Evolutionary conservation across 2,888 invertebrate species (phyloP).

Genomic region (Hyppa rectilinea): DNA sequence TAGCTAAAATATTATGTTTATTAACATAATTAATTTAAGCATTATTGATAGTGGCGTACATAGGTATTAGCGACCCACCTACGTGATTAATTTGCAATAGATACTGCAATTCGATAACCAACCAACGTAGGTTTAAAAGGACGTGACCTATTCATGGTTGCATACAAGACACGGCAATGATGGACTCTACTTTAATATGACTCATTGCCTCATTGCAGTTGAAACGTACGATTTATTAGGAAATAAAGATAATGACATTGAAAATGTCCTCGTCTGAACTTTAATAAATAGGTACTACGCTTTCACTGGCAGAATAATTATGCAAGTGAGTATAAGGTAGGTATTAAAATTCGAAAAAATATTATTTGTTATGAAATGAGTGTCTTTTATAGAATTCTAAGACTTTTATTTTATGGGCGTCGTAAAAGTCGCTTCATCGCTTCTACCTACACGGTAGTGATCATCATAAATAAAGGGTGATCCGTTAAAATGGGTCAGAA

Average conservation of each 20-base stretch:
- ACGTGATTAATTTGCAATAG: constrained; percentile 21
- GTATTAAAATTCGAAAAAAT: too few species aligned
- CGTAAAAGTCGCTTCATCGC: background rate
- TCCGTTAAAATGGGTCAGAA: background rate
- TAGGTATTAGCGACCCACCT: background rate
- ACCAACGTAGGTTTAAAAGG: background rate
- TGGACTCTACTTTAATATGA: too few species aligned
- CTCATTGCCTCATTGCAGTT: constrained; percentile 21
- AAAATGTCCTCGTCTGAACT: constrained; percentile 33
- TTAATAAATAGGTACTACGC: constrained; percentile 5
- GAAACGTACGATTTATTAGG: constrained; percentile 23
- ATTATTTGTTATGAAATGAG: too few species aligned
- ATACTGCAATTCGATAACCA: constrained; percentile 6
- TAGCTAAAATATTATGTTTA: background rate
- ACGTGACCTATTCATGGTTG: constrained; percentile 27
- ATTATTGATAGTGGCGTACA: background rate
- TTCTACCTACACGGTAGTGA: background rate
- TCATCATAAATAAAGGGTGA: background rate
- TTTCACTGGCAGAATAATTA: constrained; percentile 14
- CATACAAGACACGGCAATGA: constrained; percentile 16
- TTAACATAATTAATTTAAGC: background rate
- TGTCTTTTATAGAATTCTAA: too few species aligned
- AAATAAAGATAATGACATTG: constrained; percentile 34
- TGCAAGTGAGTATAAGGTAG: too few species aligned
- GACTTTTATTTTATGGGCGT: too few species aligned